Percentiles rank a stretch among this genome's conserved stretches.
phyloP scores from a whole-genome alignment of 2,888 invertebrate genomes.

The Euplexia lucipara region DNA sequence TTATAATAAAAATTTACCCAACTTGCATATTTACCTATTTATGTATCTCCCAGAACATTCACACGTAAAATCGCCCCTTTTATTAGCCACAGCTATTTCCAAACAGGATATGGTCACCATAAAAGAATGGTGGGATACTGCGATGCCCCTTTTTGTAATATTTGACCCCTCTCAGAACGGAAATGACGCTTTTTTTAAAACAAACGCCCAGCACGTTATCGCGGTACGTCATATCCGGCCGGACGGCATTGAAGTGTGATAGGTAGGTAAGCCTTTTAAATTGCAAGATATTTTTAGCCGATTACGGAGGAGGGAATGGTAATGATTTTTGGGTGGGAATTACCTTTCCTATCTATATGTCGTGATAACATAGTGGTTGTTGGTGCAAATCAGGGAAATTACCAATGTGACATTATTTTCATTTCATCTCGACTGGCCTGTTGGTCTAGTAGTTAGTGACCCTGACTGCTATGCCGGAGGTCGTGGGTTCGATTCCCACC shows the following conservation, averaged over 20 bases:
- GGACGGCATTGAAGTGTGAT: constrained; percentile 34
- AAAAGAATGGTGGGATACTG: constrained; percentile 36
- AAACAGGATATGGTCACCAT: constrained; percentile 52
- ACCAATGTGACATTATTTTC: too few relatives aligned
- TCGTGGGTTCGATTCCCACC: too few relatives aligned
- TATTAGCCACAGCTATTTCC: constrained; percentile 27
- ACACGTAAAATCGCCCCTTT: constrained; percentile 14
- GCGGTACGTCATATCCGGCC: constrained; percentile 27
- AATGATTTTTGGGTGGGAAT: neutral
- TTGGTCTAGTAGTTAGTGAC: too few relatives aligned
- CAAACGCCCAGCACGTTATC: constrained; percentile 46
- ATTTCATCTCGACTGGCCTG: too few relatives aligned
- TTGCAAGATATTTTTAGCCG: constrained; percentile 35
- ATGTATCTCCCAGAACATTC: constrained; percentile 1
- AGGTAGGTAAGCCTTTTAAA: constrained; percentile 16
- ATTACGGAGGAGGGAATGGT: neutral
- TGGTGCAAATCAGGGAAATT: too few relatives aligned
- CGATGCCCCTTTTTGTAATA: constrained; percentile 41
- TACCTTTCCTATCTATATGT: neutral
- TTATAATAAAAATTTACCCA: too few relatives aligned
- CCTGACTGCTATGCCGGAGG: too few relatives aligned
- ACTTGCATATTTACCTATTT: too few relatives aligned
- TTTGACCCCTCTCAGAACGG: constrained; percentile 37
- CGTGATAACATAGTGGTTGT: too few relatives aligned
- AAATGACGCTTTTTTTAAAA: constrained; percentile 39